Evolutionary conservation across 2,888 invertebrate genomes (phyloP), one percentile per base, ranked within the genome.

Genomic region (Notodonta ziczac): DNA sequence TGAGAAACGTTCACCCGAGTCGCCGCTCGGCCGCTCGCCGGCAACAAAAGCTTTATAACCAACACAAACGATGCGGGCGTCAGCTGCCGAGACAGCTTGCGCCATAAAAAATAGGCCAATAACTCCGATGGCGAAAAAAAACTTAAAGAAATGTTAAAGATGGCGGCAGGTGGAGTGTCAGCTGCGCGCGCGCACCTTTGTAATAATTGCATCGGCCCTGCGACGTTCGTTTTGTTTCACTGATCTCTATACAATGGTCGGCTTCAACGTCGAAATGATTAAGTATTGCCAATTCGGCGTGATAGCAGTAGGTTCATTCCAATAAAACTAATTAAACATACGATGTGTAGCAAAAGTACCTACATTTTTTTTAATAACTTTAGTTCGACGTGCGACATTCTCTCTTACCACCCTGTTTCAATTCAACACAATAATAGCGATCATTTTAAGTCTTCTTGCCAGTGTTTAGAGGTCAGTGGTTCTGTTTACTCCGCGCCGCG

Each of bases 51-150:
- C 79, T 80, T 82, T 81, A 78, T 79, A 79, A 77, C 76, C 54
- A 57, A 63, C 67, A 74, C 72, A 67, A 64, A 62, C 66, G 57
- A 83, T 82, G 77, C 83, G 83, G 82, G 82, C 84, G 89, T 90
- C 93, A 92, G 91, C 91, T 92, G 92, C 83, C 83, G 75, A 68
- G 74, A 80, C 93, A 92, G 91, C 93, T 93, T 93, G 93, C 90
- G 86, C 87, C 87, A 86, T 91, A 92, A 93, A 93, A 93, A 93
- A 93, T 93, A 93, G 93, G 92, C 93, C 91, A 93, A 91, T 91
- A 92, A 91, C 91, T 86, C 83, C 86, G 85, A 88, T 87, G 88
- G 90, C 90, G 84, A 91, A 91, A 91, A 87, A 90, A 91, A 90
- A 86, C 82, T 82, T 81, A 84, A 83, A 91, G 90, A 90, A 92